Evolutionary conservation across 2,113 vertebrate genomes (phyloP).

Genomic region (Sturnus vulgaris): DNA sequence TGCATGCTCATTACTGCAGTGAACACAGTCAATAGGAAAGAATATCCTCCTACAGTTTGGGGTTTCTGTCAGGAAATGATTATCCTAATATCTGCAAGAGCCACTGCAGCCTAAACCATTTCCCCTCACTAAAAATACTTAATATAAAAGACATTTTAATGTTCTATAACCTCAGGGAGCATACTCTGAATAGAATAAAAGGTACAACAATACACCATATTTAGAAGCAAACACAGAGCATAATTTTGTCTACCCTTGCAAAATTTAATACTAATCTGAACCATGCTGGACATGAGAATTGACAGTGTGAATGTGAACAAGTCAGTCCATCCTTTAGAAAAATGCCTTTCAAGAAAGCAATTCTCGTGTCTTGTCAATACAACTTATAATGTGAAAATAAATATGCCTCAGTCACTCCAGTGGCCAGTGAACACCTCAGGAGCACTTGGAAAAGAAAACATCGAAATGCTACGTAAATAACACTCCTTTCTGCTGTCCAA

Average conservation of each 20-base stretch:
- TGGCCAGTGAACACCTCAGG: neutral
- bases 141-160: neutral
- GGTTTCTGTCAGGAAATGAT: neutral
- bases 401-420: neutral
- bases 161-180: neutral
- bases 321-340: neutral
- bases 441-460: neutral
- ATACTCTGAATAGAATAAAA: neutral
- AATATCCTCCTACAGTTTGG: neutral
- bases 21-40: neutral
- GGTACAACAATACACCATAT: neutral
- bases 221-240: neutral
- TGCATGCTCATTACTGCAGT: neutral
- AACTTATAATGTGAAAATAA: neutral
- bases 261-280: neutral
- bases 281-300: neutral
- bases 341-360: neutral
- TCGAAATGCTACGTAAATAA: neutral
- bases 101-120: neutral
- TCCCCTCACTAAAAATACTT: neutral
- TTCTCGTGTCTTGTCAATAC: accelerated
- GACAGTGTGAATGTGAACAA: neutral
- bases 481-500: neutral
- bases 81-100: neutral
- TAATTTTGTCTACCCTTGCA: neutral